Base-by-base conservation (phyloP, 2,888 invertebrate species). In the Synergus gifuensis region DNA sequence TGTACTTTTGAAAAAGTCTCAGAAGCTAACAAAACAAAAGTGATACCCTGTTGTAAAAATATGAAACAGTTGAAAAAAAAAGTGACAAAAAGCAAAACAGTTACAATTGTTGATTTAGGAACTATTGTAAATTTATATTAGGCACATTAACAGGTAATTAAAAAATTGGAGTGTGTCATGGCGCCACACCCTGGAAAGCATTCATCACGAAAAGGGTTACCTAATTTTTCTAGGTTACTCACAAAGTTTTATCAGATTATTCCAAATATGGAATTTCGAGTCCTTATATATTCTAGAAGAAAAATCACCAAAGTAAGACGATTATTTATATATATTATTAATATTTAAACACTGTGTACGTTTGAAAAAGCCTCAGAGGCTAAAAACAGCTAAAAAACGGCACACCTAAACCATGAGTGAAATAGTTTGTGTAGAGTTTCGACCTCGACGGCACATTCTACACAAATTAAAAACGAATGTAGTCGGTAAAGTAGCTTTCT, bases 171-270 rank as follows among this genome's bases (percentile, higher is more conserved):
- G 28, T 28, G 28, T 28, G 28, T 28, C 69, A 69, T 69, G 28
- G 28, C 44, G 69, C 44, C 69, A 69, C 69, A 69, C 69, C 69
- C 69, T 28, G 22, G 28, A 28, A 28, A 28, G 28, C 3, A 28
- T 28, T 28, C 28, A 28, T 28, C 3, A 44, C 28, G 16, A 46
- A 46, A 46, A 46, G 44, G 28, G 49, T 69, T 69, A 46, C 28
- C 44, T 49, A 14, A 49, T 28, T 49, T 28, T 69, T 16, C 11
- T 9, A 60, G 60, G 60, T 60, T 60, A 60, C 60, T 60, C 18
- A 60, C 60, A 22, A 18, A 58, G 22, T 22, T 22, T 22, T 60
- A 18, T 22, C 11, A 22, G 18, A 22, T 60, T 22, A 60, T 22
- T n/a, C 60, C 22, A 22, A 12, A 12, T 22, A 22, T 4, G 4